Conservation (phyloP, 2,888 invertebrate species). For the Therioaphis trifolii region DNA sequence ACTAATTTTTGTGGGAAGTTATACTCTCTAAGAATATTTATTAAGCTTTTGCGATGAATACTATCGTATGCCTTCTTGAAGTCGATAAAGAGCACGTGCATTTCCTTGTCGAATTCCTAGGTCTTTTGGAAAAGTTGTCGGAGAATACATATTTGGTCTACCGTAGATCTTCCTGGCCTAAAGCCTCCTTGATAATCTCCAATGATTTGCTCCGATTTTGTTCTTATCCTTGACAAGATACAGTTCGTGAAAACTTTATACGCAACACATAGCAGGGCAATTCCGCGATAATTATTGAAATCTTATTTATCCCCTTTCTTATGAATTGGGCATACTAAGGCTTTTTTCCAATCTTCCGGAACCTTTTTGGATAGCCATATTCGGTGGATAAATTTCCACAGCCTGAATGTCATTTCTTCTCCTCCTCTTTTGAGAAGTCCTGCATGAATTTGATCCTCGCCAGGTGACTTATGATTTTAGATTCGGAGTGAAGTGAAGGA, state of each 20-base stretch:
- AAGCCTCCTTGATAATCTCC: constrained; percentile 21
- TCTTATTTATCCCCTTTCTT: constrained; percentile 14
- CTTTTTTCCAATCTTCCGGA: constrained; percentile 5
- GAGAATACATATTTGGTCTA: constrained; percentile 9
- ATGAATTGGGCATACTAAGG: not conserved
- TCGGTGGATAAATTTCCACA: not conserved
- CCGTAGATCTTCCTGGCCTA: constrained; percentile 7
- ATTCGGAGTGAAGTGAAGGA: too few species aligned
- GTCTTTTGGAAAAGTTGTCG: constrained; percentile 8
- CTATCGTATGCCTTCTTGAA: constrained; percentile 34
- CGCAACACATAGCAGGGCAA: constrained; percentile 2
- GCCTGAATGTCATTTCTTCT: constrained; percentile 14
- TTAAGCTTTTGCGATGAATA: constrained; percentile 27
- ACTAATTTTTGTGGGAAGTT: constrained; percentile 34
- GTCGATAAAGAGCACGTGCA: too few species aligned
- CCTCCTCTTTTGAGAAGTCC: constrained; percentile 1
- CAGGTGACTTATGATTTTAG: constrained; percentile 17
- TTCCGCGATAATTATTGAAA: constrained; percentile 17
- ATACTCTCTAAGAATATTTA: constrained; percentile 34
- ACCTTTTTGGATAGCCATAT: not conserved
- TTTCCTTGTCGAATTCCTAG: constrained; percentile 18
- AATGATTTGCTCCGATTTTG: constrained; percentile 25
- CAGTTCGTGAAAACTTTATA: constrained; percentile 20
- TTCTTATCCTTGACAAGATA: constrained; percentile 4
- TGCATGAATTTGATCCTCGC: not conserved